These are phyloP conservation scores for Brienomyrus brachyistius DNA, from an alignment of 2,113 vertebrate genomes.

Conservation along the genomic window DNA sequence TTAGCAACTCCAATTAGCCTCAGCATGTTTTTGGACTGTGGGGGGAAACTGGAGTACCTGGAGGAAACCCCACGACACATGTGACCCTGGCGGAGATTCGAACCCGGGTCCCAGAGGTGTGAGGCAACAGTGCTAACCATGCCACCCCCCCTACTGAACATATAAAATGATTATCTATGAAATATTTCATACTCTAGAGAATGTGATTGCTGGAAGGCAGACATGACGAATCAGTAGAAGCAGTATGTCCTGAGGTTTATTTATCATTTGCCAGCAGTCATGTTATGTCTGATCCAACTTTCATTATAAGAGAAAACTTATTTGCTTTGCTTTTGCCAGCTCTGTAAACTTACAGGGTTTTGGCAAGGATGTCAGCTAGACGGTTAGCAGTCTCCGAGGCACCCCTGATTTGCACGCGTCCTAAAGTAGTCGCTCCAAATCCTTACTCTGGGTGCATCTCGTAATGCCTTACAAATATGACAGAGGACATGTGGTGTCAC, in stretches of 20 bases:
- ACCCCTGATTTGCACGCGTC: neutral
- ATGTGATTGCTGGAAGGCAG: neutral
- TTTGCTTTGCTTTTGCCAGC: neutral
- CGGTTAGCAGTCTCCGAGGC: neutral
- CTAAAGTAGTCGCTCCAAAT: neutral
- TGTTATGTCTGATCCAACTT: neutral
- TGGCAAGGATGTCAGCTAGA: neutral
- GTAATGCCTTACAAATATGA: neutral
- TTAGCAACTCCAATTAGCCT: too few relatives aligned
- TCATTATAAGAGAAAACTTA: neutral
- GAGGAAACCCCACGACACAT: too few relatives aligned
- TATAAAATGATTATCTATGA: neutral
- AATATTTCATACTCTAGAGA: neutral
- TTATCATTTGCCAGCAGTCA: neutral
- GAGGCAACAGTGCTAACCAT: too few relatives aligned
- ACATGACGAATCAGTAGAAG: neutral
- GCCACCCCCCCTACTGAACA: neutral
- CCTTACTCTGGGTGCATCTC: neutral
- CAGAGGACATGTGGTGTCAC: neutral
- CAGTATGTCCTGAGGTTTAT: neutral
- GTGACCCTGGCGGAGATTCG: too few relatives aligned
- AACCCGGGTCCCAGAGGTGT: too few relatives aligned
- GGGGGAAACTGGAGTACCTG: too few relatives aligned
- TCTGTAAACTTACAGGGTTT: neutral
- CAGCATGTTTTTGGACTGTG: too few relatives aligned